Percentiles rank a stretch among this genome's conserved stretches.
Conservation (phyloP, 2,113 vertebrate genomes). For the Ophiodon elongatus region DNA sequence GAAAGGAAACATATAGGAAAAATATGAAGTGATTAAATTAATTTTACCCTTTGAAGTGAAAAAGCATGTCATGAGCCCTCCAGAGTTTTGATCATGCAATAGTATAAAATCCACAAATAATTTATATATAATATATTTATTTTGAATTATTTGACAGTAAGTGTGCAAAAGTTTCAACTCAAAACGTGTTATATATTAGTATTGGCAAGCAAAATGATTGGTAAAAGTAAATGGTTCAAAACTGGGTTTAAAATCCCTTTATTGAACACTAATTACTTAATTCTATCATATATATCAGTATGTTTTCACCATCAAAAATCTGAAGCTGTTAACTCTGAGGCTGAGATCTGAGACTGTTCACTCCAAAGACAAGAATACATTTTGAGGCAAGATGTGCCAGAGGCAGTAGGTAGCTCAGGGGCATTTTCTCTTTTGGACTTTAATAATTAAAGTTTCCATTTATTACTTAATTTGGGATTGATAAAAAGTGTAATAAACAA, state of each 20-base stretch:
- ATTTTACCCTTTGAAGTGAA: constrained; percentile 9
- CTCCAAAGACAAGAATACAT: not conserved
- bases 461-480: not conserved
- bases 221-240: not conserved
- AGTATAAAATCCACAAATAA: not conserved
- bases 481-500: not conserved
- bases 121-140: no score
- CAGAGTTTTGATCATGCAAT: not conserved
- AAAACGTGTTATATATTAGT: no score
- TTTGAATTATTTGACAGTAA: no score
- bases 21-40: not conserved
- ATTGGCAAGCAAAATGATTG: no score
- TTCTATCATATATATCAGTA: not conserved
- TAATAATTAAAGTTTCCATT: not conserved
- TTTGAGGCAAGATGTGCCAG: not conserved
- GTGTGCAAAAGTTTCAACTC: no score
- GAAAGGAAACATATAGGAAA: constrained; percentile 9
- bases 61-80: not conserved
- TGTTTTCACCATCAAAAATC: not conserved
- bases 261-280: not conserved
- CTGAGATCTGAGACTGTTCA: not conserved
- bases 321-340: not conserved
- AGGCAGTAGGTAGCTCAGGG: not conserved
- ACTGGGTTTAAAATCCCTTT: not conserved
- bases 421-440: not conserved